Base-by-base conservation (phyloP, 2,888 invertebrate species). In the Penaeus monodon region DNA sequence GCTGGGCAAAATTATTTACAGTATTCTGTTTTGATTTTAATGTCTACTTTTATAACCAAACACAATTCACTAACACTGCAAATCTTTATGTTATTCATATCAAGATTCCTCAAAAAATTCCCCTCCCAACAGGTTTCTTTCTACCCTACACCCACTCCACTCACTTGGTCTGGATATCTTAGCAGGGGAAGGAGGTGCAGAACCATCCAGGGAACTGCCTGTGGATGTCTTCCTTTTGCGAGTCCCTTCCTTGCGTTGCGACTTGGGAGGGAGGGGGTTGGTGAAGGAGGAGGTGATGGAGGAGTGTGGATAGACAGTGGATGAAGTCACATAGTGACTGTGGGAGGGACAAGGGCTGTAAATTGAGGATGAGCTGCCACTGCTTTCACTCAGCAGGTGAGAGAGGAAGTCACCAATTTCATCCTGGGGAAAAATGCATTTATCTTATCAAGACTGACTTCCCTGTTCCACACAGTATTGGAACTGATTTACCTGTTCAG, bases 331-430 rank as follows among this genome's bases (percentile, higher is more conserved):
- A 33, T 76, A 83, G n/a, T 63, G 78, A 12, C 44, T 49, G n/a
- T n/a, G 68, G 29, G 86, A 66, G 38, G 78, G 57, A 22, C n/a
- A 29, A 12, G 74, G 63, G 33, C 57, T 49, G 70, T 29, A 79
- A 7, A 57, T n/a, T 17, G 57, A 38, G 17, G 63, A 44, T 33
- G 29, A 65, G 27, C 74, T 76, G 65, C 74, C 29, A 22, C 33
- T 86, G 73, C 33, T 79, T 24, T 86, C 83, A 57, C 33, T 87
- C 33, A 88, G n/a, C 27, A 88, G 81, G 33, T 88, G 70, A 27
- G 73, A 65, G 2, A 88, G 68, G 68, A 88, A 88, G 76, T 88
- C 88, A n/a, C 88, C 88, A 66, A 88, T 88, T 76, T 88, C 88
- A 81, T 88, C 88, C 88, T 86, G 65, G 49, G 76, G 64, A 64